Evolutionary conservation across 1,140 invertebrate species (phyloP).

Genomic region (Lasioglossum baleicum): DNA sequence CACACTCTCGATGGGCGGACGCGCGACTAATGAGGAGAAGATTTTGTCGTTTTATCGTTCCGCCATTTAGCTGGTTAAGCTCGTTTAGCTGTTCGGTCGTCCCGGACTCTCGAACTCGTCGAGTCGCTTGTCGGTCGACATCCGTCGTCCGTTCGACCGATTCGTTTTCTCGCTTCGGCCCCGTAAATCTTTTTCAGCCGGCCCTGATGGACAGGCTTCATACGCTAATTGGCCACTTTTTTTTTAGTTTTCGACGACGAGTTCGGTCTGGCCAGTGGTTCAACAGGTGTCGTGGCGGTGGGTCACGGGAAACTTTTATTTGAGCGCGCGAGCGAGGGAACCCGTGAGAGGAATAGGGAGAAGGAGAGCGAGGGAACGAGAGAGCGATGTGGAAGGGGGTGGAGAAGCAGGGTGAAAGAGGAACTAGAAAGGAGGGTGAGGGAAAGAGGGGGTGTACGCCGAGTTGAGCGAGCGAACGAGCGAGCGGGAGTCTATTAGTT

Average conservation of each 20-base stretch:
- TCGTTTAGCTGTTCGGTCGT: too few species aligned
- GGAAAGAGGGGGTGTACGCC: constrained; percentile 50
- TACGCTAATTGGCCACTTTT: constrained; percentile 76
- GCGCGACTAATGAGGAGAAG: too few species aligned
- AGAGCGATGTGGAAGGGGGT: constrained; percentile 42
- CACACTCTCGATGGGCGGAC: too few species aligned
- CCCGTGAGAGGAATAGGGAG: constrained; percentile 46
- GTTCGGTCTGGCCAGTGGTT: constrained; percentile 68
- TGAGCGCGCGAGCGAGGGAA: constrained; percentile 68
- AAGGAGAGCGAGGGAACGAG: constrained; percentile 48
- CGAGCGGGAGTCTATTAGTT: constrained; percentile 76
- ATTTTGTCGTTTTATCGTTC: background rate
- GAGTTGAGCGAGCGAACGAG: constrained; percentile 63
- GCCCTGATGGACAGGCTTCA: constrained; percentile 75
- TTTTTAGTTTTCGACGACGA: constrained; percentile 58
- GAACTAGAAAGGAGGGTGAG: constrained; percentile 51
- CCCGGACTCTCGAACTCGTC: too few species aligned
- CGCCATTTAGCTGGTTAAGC: too few species aligned
- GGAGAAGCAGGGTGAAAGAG: constrained; percentile 45
- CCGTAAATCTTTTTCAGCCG: constrained; percentile 70
- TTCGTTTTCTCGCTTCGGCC: background rate
- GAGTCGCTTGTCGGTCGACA: too few species aligned
- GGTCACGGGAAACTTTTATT: constrained; percentile 79
- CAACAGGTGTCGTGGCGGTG: constrained; percentile 78
- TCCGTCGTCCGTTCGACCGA: background rate